Conservation (phyloP, 2,113 vertebrate genomes). For the Colistium nudipinnis region DNA sequence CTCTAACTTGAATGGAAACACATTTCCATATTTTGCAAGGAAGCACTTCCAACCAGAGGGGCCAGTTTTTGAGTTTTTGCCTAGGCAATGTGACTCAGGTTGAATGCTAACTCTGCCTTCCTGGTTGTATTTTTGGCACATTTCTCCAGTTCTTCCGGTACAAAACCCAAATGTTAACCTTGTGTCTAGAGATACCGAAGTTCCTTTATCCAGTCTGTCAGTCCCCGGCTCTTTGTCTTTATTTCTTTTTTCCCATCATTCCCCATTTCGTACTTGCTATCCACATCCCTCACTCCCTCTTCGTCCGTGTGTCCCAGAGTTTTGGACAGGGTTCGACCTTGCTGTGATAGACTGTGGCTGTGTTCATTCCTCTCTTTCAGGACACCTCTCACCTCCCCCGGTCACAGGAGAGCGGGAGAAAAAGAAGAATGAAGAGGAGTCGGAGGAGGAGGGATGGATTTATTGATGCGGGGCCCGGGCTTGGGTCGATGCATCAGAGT, state of each 20-base stretch:
- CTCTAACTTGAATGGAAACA: background rate
- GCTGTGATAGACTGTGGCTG: conserved; percentile 89
- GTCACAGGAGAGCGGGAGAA: conserved; percentile 62
- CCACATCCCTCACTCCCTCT: conserved; percentile 25
- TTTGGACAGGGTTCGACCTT: conserved; percentile 88
- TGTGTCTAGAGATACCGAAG: background rate
- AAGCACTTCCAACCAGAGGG: background rate
- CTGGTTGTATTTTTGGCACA: background rate
- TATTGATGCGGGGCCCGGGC: conserved; percentile 93
- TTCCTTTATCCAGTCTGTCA: background rate
- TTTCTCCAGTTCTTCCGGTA: too few relatives aligned
- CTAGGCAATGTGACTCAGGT: too few relatives aligned
- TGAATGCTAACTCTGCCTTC: too few relatives aligned
- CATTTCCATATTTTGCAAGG: background rate
- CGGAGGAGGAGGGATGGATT: conserved; percentile 87
- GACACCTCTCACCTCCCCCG: conserved; percentile 69
- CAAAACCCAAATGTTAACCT: background rate
- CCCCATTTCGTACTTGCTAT: conserved; percentile 33
- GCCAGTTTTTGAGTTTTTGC: too few relatives aligned
- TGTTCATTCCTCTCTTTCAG: conserved; percentile 68
- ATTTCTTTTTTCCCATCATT: conserved; percentile 30
- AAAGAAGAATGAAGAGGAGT: conserved; percentile 82
- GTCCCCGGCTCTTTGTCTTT: conserved; percentile 33
- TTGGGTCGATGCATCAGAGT: conserved; percentile 88
- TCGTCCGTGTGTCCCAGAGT: conserved; percentile 61